Evolutionary conservation across 2,797 vertebrate species (phyloP).

Genomic region (Bovichtus diacanthus): DNA sequence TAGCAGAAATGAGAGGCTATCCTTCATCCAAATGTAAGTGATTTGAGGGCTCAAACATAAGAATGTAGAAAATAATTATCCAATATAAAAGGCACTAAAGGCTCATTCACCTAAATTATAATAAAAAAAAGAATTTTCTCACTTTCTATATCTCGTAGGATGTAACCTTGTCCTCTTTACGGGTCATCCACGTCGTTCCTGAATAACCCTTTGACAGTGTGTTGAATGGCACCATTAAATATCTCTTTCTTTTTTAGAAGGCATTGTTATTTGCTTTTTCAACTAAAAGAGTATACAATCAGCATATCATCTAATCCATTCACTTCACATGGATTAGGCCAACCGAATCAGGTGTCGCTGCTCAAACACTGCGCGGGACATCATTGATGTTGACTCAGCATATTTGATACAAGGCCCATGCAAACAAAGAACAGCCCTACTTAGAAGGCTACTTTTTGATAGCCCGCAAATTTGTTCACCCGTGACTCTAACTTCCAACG

Average conservation of each 20-base stretch:
- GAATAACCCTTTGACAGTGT: neutral
- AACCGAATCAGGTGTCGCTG: neutral
- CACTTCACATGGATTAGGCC: neutral
- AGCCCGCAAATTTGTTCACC: neutral
- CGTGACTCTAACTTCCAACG: neutral
- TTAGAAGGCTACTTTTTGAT: neutral
- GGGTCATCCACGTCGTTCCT: too few relatives aligned
- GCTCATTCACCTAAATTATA: neutral
- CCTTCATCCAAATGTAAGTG: neutral
- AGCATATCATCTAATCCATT: neutral
- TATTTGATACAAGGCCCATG: neutral
- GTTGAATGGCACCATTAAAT: neutral
- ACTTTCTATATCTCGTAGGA: too few relatives aligned
- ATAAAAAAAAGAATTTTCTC: too few relatives aligned
- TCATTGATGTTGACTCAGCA: neutral
- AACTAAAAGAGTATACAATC: neutral
- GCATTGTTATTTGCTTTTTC: neutral
- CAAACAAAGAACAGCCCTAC: neutral
- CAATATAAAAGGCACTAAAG: neutral
- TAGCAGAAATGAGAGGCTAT: slow-evolving; percentile 8
- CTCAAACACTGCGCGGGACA: neutral
- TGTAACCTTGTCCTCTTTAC: neutral
- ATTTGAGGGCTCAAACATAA: neutral
- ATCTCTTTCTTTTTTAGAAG: neutral
- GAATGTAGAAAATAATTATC: neutral